These are phyloP conservation scores for Archilochus colubris DNA, from an alignment of 2,113 vertebrate genomes.

Conservation along the genomic window DNA sequence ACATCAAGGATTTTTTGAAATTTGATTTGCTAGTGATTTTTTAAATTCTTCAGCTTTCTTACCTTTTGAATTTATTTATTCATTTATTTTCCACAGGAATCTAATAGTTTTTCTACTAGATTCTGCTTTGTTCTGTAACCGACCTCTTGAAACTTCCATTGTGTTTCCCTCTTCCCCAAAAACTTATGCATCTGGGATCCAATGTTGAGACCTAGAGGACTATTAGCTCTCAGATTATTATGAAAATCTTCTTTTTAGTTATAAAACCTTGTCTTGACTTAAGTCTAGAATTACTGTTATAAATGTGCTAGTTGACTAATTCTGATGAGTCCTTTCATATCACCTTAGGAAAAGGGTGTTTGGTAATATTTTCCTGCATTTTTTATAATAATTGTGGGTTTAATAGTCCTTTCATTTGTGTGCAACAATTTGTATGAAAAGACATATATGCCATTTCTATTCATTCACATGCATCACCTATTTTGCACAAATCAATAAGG, in stretches of 20 bases:
- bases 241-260: conserved; percentile 21
- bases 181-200: background rate
- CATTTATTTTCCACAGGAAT: background rate
- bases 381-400: too few species aligned
- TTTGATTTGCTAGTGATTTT: background rate
- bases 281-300: background rate
- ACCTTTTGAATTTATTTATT: background rate
- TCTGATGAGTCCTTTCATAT: background rate
- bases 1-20: background rate
- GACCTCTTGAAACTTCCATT: background rate
- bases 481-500: background rate
- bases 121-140: background rate
- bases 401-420: background rate
- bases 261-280: background rate
- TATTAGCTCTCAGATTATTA: background rate
- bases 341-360: background rate
- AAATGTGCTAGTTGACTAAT: background rate
- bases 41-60: background rate
- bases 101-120: background rate
- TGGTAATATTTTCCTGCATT: too few species aligned
- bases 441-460: background rate
- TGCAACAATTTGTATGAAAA: background rate
- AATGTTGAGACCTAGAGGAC: background rate
- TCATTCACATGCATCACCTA: background rate
- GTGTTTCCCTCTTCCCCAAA: background rate